Percentiles rank a stretch among this genome's conserved stretches.
Evolutionary conservation across 1,140 invertebrate genomes (phyloP).

Genomic region (Acromyrmex charruanus): DNA sequence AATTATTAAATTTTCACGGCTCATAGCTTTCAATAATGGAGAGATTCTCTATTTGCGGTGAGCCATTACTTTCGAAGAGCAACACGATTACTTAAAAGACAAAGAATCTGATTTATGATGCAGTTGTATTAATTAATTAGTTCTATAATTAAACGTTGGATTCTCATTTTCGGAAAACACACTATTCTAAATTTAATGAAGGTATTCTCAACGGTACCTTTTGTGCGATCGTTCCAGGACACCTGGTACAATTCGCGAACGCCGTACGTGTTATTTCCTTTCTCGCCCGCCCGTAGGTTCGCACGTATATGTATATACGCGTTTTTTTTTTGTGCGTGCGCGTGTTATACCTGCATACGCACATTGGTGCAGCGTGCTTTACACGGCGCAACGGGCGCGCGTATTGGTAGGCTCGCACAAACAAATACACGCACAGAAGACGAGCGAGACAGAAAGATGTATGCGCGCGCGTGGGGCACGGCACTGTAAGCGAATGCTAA

Average conservation of each 20-base stretch:
- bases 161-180: not conserved
- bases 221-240: not conserved
- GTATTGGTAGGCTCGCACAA: not conserved
- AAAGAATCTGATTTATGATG: not conserved
- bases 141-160: not conserved
- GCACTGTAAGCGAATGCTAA: slow-evolving; percentile 79
- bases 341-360: slow-evolving; percentile 21
- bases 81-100: not conserved
- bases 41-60: not conserved
- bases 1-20: not conserved
- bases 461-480: slow-evolving; percentile 48
- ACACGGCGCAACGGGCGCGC: not conserved
- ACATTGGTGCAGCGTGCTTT: slow-evolving; percentile 20
- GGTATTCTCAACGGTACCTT: not conserved
- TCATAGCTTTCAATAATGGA: not conserved
- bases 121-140: not conserved
- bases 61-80: not conserved
- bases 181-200: slow-evolving; percentile 14
- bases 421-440: slow-evolving; percentile 20
- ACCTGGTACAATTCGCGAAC: slow-evolving; percentile 41
- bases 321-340: slow-evolving; percentile 19
- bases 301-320: slow-evolving; percentile 46
- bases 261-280: slow-evolving; percentile 66
- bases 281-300: slow-evolving; percentile 45
- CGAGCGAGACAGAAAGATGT: slow-evolving; percentile 55